Evolutionary conservation across 2,797 vertebrate species (phyloP).

Genomic region (Crocidura indochinensis): DNA sequence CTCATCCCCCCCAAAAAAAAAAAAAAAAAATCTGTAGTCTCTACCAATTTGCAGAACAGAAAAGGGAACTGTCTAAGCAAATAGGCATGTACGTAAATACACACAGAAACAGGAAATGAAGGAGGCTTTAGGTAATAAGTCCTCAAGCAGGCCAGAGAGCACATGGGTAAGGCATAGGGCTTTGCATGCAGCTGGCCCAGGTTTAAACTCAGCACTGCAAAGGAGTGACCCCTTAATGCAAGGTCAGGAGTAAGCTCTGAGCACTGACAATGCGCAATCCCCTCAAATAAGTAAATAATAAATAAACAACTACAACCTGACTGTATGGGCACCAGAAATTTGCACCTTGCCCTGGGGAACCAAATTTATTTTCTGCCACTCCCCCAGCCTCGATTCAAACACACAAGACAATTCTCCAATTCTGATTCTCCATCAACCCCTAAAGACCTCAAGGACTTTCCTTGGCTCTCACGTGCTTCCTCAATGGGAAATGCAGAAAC

Average conservation of each 20-base stretch:
- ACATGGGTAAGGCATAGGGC: no score
- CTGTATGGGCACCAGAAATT: background rate
- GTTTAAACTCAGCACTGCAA: no score
- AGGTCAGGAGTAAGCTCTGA: no score
- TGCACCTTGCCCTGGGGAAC: background rate
- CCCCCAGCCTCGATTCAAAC: background rate
- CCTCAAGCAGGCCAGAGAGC: no score
- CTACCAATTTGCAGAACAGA: background rate
- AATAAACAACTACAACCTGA: background rate
- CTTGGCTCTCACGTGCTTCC: background rate
- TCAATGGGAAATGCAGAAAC: background rate
- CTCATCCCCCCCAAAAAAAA: background rate
- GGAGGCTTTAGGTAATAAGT: no score
- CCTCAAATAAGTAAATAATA: no score
- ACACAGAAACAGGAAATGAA: background rate
- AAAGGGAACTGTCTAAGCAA: background rate
- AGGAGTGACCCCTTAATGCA: no score
- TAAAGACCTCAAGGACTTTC: no score
- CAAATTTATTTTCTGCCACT: background rate
- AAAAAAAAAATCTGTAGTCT: background rate
- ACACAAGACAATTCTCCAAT: background rate
- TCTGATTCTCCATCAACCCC: no score
- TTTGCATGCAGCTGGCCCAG: no score
- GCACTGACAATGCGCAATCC: no score
- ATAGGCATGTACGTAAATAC: fast-evolving